Evolutionary conservation across 2,113 vertebrate species (phyloP), one percentile per base, ranked within the genome.

Genomic region (Sula dactylatra): DNA sequence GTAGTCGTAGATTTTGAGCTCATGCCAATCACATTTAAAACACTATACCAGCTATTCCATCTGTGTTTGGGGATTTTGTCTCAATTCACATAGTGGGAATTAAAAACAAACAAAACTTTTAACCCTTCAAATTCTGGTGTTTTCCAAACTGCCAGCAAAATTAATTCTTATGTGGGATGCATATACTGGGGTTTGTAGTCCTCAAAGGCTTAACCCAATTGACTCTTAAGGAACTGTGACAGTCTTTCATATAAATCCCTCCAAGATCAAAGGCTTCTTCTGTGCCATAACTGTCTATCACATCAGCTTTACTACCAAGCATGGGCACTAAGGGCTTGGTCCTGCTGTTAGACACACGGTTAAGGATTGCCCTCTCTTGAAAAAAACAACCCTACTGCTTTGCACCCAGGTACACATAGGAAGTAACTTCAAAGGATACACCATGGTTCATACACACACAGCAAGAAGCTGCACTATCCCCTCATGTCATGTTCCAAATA

Each of bases 171-270:
- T 2, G 42, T 67, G 3, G 13, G 40, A n/a, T 42, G 54, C 6
- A 1, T 47, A 66, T 42, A 80, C 34, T 8, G 19, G 42, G 32
- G 55, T 47, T 86, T 82, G 72, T 47, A 89, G 82, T 52, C 40
- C 91, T 86, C 87, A 93, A 93, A 73, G 64, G 18, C 59, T 90
- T 96, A 97, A 95, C 84, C 42, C 93, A 95, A 77, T 7, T 94
- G 94, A 91, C 77, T 92, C 76, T 29, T 52, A 65, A 82, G 92
- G 82, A 92, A 65, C 77, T 89, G 88, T 84, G 80, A 93, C 81
- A 80, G 58, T 66, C 70, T 93, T 87, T 91, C 66, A 82, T 47
- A 87, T 25, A 88, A 82, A 94, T 73, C 70, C 81, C 31, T 83
- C 73, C 45, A 42, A 78, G 82, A 95, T 47, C 84, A 96, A 96